phyloP scores from a whole-genome alignment of 37 sponge, comb jelly and placozoan species.

The Cliona cf. orientalis region DNA sequence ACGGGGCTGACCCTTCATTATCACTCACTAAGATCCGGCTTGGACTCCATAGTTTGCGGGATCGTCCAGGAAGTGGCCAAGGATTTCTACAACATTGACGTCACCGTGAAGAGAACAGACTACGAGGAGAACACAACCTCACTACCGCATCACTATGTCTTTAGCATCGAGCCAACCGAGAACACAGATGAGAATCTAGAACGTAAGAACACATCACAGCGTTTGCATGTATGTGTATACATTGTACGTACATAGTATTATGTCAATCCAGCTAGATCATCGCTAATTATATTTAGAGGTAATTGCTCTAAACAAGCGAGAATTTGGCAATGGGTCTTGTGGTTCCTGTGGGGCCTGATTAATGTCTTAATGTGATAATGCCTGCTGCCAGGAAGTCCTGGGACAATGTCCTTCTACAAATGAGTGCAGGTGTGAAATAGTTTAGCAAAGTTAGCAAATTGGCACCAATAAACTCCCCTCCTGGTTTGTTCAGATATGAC shows the following conservation, averaged over 20 bases:
- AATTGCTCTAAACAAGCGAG: too few relatives aligned
- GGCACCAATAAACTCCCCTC: too few relatives aligned
- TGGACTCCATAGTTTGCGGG: slow-evolving; percentile 68
- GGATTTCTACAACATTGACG: slow-evolving; percentile 36
- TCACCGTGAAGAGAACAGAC: slow-evolving; percentile 25
- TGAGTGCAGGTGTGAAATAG: too few relatives aligned
- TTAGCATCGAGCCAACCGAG: slow-evolving; percentile 33
- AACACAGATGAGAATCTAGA: slow-evolving; percentile 21
- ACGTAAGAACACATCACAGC: too few relatives aligned
- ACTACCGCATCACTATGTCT: slow-evolving; percentile 46
- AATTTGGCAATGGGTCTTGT: too few relatives aligned
- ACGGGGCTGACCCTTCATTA: slow-evolving; percentile 61
- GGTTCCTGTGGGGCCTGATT: too few relatives aligned
- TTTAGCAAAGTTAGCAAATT: too few relatives aligned
- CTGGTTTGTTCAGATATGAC: too few relatives aligned
- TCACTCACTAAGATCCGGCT: slow-evolving; percentile 61
- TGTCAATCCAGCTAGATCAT: neutral
- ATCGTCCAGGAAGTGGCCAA: slow-evolving; percentile 74
- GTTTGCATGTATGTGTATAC: slow-evolving; percentile 7
- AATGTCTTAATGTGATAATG: too few relatives aligned
- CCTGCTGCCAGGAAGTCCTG: too few relatives aligned
- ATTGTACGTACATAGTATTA: neutral
- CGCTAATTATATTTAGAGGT: too few relatives aligned
- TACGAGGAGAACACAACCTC: slow-evolving; percentile 23
- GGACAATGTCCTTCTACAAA: too few relatives aligned